Percentiles rank a stretch among this genome's conserved stretches.
These are phyloP conservation scores for Drosophila malerkotliana DNA, from an alignment of 1,140 invertebrate genomes.

Conservation along the genomic window DNA sequence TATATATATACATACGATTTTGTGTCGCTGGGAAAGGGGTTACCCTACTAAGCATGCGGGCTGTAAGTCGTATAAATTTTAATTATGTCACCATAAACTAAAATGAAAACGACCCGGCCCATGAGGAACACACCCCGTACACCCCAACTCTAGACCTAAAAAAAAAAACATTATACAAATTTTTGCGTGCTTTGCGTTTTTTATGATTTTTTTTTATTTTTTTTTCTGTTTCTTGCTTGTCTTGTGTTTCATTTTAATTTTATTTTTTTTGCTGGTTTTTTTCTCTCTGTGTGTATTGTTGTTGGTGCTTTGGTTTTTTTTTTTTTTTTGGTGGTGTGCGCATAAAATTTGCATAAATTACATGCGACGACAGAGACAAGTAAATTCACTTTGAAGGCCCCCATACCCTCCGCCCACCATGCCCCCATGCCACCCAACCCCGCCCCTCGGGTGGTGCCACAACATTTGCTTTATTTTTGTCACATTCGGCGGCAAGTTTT, in stretches of 20 bases:
- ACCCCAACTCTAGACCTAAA: neutral
- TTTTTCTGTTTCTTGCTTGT: slow-evolving; percentile 12
- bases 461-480: slow-evolving; percentile 41
- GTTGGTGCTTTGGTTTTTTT: slow-evolving; percentile 28
- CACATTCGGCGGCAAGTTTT: slow-evolving; percentile 33
- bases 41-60: slow-evolving; percentile 14
- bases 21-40: neutral
- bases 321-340: slow-evolving; percentile 54
- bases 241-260: slow-evolving; percentile 30
- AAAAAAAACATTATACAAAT: slow-evolving; percentile 17
- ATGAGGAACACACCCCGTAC: slow-evolving; percentile 4
- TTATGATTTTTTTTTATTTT: too few relatives aligned
- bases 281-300: slow-evolving; percentile 2
- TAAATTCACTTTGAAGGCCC: slow-evolving; percentile 46
- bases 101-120: slow-evolving; percentile 38
- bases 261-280: slow-evolving; percentile 21
- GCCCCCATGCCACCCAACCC: neutral
- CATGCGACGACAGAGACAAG: slow-evolving; percentile 52
- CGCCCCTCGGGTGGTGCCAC: neutral
- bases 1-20: neutral
- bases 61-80: slow-evolving; percentile 67
- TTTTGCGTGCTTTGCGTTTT: slow-evolving; percentile 47
- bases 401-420: neutral
- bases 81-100: slow-evolving; percentile 77
- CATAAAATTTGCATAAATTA: slow-evolving; percentile 80